phyloP scores from a whole-genome alignment of 2,797 vertebrate genomes.

The Microctenopoma steveboyesi region DNA sequence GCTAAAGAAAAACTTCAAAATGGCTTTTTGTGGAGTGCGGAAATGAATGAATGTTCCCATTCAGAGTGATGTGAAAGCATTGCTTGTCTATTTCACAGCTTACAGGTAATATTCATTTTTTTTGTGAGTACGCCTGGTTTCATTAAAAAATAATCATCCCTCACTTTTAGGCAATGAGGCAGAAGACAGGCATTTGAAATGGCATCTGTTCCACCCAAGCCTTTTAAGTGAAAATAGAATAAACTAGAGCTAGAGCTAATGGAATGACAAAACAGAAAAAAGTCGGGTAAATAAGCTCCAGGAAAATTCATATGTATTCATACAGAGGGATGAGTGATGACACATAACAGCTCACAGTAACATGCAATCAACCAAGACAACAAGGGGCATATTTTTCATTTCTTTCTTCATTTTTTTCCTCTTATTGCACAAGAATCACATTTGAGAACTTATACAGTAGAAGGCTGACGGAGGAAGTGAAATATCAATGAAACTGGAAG shows the following conservation, averaged over 20 bases:
- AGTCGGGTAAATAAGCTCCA: conserved; percentile 73
- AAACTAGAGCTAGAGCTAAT: conserved; percentile 79
- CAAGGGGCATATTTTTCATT: conserved; percentile 47
- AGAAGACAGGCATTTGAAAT: conserved; percentile 83
- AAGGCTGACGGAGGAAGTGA: conserved; percentile 18
- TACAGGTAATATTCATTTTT: conserved; percentile 73
- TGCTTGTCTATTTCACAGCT: conserved; percentile 76
- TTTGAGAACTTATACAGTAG: conserved; percentile 29
- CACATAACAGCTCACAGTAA: conserved; percentile 61
- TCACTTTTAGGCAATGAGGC: conserved; percentile 83
- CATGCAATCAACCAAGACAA: conserved; percentile 57
- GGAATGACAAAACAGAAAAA: conserved; percentile 74
- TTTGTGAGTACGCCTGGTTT: conserved; percentile 63
- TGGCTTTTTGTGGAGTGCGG: conserved; percentile 60
- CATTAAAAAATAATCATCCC: conserved; percentile 85
- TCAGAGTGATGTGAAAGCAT: conserved; percentile 65
- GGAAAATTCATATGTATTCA: conserved; percentile 74
- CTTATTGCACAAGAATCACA: conserved; percentile 23
- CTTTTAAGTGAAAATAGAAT: conserved; percentile 83
- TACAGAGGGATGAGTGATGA: conserved; percentile 60
- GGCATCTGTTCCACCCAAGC: conserved; percentile 81
- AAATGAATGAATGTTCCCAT: conserved; percentile 71
- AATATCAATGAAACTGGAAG: conserved; percentile 31
- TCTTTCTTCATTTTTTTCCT: conserved; percentile 33
- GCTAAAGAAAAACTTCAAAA: conserved; percentile 72